These are phyloP conservation scores for Molossus molossus DNA, from an alignment of 2,797 vertebrate species.

Conservation along the genomic window DNA sequence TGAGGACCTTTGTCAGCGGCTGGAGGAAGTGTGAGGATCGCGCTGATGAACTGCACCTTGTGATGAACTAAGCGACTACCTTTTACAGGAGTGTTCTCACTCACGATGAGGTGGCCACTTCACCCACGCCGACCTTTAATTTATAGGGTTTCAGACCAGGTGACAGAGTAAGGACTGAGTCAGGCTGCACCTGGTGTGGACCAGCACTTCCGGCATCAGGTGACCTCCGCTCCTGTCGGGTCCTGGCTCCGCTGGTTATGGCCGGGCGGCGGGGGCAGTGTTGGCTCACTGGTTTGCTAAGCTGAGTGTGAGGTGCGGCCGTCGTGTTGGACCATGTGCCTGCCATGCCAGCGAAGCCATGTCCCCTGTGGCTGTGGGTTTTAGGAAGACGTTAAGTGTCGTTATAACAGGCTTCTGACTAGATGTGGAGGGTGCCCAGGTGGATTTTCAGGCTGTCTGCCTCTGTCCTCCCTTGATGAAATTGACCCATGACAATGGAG, in stretches of 20 bases:
- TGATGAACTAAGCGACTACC: not conserved
- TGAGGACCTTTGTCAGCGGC: not conserved
- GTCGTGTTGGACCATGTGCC: not conserved
- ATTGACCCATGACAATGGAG: not conserved
- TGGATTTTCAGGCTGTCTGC: no score
- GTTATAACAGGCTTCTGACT: not conserved
- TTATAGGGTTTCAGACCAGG: not conserved
- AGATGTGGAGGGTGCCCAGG: no score
- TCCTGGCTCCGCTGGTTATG: not conserved
- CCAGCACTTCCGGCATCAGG: not conserved
- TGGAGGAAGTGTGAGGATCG: no score
- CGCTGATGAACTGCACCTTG: fast-evolving
- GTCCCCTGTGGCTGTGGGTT: not conserved
- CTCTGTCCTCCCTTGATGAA: not conserved
- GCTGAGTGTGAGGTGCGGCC: not conserved
- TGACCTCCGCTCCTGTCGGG: not conserved
- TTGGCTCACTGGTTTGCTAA: not conserved
- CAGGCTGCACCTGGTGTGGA: not conserved
- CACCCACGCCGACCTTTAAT: not conserved
- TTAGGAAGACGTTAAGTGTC: not conserved
- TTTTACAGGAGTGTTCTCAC: not conserved
- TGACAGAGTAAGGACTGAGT: no score
- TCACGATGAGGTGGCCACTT: not conserved
- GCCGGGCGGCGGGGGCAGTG: not conserved
- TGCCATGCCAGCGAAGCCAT: not conserved